A percentile compares a stretch with the other conserved stretches of the same genome.
These are phyloP conservation scores for Elymnias hypermnestra DNA, from an alignment of 1,140 invertebrate genomes.

Conservation along the genomic window DNA sequence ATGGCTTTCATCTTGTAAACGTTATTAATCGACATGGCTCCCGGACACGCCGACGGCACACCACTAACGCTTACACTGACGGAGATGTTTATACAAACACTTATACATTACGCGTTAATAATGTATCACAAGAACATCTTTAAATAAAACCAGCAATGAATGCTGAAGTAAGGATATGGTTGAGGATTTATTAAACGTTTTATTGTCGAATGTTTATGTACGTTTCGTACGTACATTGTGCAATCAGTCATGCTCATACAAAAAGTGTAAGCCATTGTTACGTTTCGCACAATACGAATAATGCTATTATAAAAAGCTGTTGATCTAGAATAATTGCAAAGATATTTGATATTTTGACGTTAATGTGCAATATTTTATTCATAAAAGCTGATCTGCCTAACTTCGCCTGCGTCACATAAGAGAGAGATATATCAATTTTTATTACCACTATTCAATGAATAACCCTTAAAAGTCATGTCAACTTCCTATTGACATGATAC, in stretches of 20 bases:
- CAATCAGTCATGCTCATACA: slow-evolving; percentile 62
- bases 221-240: slow-evolving; percentile 50
- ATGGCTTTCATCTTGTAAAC: slow-evolving; percentile 73
- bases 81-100: slow-evolving; percentile 5
- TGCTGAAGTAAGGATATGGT: not conserved
- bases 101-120: slow-evolving; percentile 25
- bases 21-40: slow-evolving; percentile 72
- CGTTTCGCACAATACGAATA: slow-evolving; percentile 30
- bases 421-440: too few relatives aligned
- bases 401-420: too few relatives aligned
- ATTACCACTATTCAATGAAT: too few relatives aligned
- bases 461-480: too few relatives aligned
- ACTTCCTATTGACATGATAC: too few relatives aligned
- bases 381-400: not conserved
- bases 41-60: slow-evolving; percentile 43
- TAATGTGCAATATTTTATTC: too few relatives aligned
- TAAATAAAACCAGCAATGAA: slow-evolving; percentile 25
- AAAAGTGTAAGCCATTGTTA: slow-evolving; percentile 54
- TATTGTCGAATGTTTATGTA: slow-evolving; percentile 47
- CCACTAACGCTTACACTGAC: slow-evolving; percentile 24
- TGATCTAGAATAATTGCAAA: slow-evolving; percentile 32
- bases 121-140: too few relatives aligned
- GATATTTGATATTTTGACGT: slow-evolving; percentile 26
- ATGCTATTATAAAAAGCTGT: slow-evolving; percentile 27
- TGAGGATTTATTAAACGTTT: slow-evolving; percentile 12